Conservation (phyloP, 92 coral and sea anemone species). For the Epizoanthus illoricatus region DNA sequence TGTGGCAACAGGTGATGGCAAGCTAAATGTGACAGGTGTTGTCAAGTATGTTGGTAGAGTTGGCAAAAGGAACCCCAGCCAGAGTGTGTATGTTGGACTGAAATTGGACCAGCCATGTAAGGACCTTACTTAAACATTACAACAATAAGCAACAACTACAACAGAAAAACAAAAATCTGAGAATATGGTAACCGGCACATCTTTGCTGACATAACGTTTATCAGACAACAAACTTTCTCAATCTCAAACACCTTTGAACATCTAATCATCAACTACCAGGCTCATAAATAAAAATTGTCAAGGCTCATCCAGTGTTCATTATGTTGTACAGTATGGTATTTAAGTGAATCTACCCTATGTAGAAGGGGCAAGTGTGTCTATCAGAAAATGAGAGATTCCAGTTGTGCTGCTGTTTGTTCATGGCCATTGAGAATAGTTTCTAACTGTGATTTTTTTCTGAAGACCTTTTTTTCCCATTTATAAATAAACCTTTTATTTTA, state of each 20-base stretch:
- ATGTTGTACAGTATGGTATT: neutral
- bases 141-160: neutral
- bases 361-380: too few relatives aligned
- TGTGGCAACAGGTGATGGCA: slow-evolving; percentile 64
- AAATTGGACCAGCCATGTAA: slow-evolving; percentile 95
- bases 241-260: too few relatives aligned
- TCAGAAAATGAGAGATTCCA: too few relatives aligned
- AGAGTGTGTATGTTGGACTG: slow-evolving; percentile 87
- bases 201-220: too few relatives aligned
- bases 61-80: slow-evolving; percentile 57
- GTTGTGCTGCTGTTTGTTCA: too few relatives aligned
- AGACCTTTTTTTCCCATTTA: too few relatives aligned
- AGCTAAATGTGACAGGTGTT: slow-evolving; percentile 81
- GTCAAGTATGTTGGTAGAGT: slow-evolving; percentile 93
- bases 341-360: neutral
- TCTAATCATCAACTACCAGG: neutral
- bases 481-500: too few relatives aligned
- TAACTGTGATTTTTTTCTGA: too few relatives aligned
- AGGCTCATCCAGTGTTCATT: neutral
- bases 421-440: too few relatives aligned
- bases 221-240: too few relatives aligned
- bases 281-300: too few relatives aligned
- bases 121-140: neutral
- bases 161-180: neutral
- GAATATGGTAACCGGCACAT: neutral